Base-by-base conservation (phyloP, 2,797 vertebrate species). In the Anisognathus igniventris region DNA sequence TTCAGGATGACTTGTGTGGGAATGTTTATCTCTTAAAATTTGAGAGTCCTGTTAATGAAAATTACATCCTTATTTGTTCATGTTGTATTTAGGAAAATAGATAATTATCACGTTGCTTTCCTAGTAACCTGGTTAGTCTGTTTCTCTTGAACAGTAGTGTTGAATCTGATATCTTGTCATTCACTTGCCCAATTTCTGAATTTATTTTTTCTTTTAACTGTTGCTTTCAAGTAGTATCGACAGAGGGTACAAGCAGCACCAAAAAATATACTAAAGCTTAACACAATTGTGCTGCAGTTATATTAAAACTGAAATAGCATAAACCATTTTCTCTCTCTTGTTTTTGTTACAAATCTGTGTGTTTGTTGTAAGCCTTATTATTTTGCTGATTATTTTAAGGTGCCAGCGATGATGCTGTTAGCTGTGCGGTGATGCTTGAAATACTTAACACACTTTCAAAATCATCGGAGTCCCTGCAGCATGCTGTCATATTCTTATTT, bases 391-490 rank as follows among this genome's bases (percentile, higher is more conserved):
- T 77, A 56, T 91, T 94, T 96, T 50, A 89, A 99, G 99, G 99
- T 96, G 99, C 99, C 97, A 99, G 99, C 74, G 99, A 99, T 58
- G 99, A 99, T 79, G 99, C 99, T 12, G 99, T 99, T 90, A 99
- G 99, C 97, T 99, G 99, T 76, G 99, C 99, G 10, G 99, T 99
- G 93, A 99, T 99, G 99, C 97, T 99, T 95, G 99, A 99, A 97
- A 98, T 99, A 93, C 98, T 99, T 72, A 98, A 98, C 27, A 98
- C 98, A 10, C 96, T 99, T 92, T 98, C 98, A 45, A 98, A 98
- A 76, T 98, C 98, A 74, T 97, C 99, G 14, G 97, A 98, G 23
- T 97, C 98, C 67, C 97, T 99, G 81, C 98, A 95, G 37, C 99
- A 99, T 35, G 99, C 99, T 17, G 97, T 99, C 23, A 96, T 99